phyloP scores from a whole-genome alignment of 92 coral and sea anemone species.

The Zoanthus sociatus region DNA sequence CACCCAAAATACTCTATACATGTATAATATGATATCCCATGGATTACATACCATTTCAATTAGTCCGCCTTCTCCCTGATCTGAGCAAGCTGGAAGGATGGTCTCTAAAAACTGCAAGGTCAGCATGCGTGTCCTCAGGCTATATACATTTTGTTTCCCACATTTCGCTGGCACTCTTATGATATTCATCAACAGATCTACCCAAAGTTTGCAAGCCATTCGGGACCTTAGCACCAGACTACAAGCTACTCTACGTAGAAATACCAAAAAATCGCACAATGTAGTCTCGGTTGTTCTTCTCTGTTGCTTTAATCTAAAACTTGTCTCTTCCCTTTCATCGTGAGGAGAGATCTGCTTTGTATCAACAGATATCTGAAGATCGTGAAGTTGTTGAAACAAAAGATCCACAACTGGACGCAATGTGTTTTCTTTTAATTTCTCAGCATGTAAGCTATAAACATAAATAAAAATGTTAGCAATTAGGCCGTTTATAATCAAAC shows the following conservation, averaged over 20 bases:
- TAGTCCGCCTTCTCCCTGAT: constrained; percentile 61
- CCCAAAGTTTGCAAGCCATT: constrained; percentile 79
- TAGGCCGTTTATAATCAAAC: not conserved
- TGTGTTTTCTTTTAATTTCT: constrained; percentile 71
- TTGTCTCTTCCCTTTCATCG: constrained; percentile 5
- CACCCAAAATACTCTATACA: too few relatives aligned
- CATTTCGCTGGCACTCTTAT: constrained; percentile 53
- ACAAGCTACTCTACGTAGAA: constrained; percentile 77
- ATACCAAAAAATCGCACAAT: constrained; percentile 81
- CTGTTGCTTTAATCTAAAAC: constrained; percentile 52
- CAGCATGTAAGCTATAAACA: constrained; percentile 74
- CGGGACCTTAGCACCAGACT: constrained; percentile 61
- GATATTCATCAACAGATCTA: constrained; percentile 65
- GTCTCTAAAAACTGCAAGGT: constrained; percentile 76
- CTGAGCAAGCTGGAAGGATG: constrained; percentile 75
- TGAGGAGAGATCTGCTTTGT: constrained; percentile 33
- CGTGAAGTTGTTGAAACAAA: constrained; percentile 68
- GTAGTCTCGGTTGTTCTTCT: constrained; percentile 77
- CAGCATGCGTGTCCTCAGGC: constrained; percentile 80
- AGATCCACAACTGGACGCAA: constrained; percentile 75
- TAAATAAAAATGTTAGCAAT: not conserved
- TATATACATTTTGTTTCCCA: constrained; percentile 51
- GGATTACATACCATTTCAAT: constrained; percentile 62
- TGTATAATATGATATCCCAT: not conserved
- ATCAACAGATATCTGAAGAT: constrained; percentile 54